Conservation (phyloP, 2,113 vertebrate species). For the Paramormyrops kingsleyae region DNA sequence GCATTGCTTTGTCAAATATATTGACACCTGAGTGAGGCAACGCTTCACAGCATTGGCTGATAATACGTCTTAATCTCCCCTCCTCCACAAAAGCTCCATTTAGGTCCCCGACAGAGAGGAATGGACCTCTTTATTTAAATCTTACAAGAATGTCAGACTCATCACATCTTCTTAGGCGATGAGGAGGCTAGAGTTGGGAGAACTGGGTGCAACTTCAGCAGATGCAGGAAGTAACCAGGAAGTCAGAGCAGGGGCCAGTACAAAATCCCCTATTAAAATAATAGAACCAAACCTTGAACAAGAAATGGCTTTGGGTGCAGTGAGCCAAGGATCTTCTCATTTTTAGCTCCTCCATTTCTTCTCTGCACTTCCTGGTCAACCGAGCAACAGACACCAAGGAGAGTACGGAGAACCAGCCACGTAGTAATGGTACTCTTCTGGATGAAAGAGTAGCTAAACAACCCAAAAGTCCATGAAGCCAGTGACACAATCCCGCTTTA, state of each 20-base stretch:
- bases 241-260: neutral
- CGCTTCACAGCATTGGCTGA: neutral
- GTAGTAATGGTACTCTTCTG: too few species aligned
- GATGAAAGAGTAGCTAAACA: neutral
- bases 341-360: neutral
- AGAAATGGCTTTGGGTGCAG: neutral
- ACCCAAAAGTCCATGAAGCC: neutral
- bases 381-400: neutral
- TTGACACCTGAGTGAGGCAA: conserved; percentile 26
- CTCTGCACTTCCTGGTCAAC: neutral
- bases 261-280: neutral
- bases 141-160: neutral
- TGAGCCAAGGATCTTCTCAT: neutral
- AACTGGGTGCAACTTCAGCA: neutral
- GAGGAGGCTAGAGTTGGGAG: neutral
- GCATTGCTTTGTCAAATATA: conserved; percentile 25
- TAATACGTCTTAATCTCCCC: conserved; percentile 22
- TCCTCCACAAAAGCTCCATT: neutral
- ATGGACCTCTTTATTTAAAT: conserved; percentile 6
- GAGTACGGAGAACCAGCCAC: neutral
- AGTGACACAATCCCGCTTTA: neutral
- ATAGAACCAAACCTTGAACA: neutral
- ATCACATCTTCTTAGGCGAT: neutral
- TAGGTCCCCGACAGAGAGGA: neutral
- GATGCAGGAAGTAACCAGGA: neutral